phyloP scores from a whole-genome alignment of 2,888 invertebrate genomes.

The Melieria omissa region DNA sequence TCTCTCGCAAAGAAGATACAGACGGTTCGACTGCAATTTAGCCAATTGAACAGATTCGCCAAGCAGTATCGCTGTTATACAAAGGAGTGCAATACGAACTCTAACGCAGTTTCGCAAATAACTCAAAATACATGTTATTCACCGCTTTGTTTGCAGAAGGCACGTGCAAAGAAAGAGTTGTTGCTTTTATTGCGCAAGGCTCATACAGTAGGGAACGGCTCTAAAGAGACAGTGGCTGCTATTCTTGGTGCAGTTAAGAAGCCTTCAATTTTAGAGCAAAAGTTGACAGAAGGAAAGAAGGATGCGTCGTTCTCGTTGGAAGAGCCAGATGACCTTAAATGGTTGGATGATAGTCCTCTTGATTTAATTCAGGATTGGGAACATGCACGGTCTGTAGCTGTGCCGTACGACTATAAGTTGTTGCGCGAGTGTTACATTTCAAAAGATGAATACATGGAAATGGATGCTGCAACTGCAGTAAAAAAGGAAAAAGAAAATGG shows the following conservation, averaged over 20 bases:
- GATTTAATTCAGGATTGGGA: slow-evolving; percentile 69
- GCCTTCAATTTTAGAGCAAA: slow-evolving; percentile 78
- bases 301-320: slow-evolving; percentile 53
- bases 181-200: slow-evolving; percentile 73
- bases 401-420: slow-evolving; percentile 61
- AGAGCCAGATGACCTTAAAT: slow-evolving; percentile 58
- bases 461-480: slow-evolving; percentile 43
- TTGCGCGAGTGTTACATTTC: slow-evolving; percentile 49
- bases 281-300: slow-evolving; percentile 72
- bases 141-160: slow-evolving; percentile 81
- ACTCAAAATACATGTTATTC: slow-evolving; percentile 78
- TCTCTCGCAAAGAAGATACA: slow-evolving; percentile 77
- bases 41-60: slow-evolving; percentile 75
- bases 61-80: slow-evolving; percentile 81
- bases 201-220: slow-evolving; percentile 69
- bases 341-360: slow-evolving; percentile 57
- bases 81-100: slow-evolving; percentile 73
- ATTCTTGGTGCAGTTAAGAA: slow-evolving; percentile 70
- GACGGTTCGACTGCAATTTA: slow-evolving; percentile 76
- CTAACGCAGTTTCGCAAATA: slow-evolving; percentile 70
- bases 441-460: slow-evolving; percentile 26
- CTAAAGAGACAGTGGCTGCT: slow-evolving; percentile 65
- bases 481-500: slow-evolving; percentile 45
- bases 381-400: slow-evolving; percentile 70
- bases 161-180: slow-evolving; percentile 77